Base-by-base conservation (phyloP, 2,797 vertebrate species). In the Martes flavigula region DNA sequence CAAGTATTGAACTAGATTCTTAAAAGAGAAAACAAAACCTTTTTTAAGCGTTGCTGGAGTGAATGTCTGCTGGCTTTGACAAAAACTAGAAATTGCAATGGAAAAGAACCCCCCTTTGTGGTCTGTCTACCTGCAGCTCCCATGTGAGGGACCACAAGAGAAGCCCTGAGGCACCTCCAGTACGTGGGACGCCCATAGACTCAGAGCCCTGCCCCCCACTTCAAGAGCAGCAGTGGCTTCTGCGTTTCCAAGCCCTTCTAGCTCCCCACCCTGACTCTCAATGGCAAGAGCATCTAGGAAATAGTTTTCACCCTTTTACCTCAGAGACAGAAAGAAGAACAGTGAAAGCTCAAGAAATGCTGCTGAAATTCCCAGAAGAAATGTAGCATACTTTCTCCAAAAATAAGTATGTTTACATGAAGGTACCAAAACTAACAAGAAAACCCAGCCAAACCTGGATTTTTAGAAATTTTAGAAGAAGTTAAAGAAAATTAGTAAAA, bases 381-480 rank as follows among this genome's bases (percentile, higher is more conserved):
- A 27, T 15, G 1, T 4, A 54, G 7, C 20, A 46, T 5, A 23
- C 15, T 13, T 66, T 60, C 58, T 92, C 32, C 12, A 64, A 30
- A 92, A 85, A 14, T 25, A 79, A 58, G 20, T 51, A 68, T 23
- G 6, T 82, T 86, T 68, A 15, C 10, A 73, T 14, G 75, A 15
- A 21, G 79, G n/a, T 15, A 35, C 43, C 25, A 81, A 90, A 75
- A 32, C 30, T 27, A 60, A 60, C 18, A 66, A 56, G 38, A 56
- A 38, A 23, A 66, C 43, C 3, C 10, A 89, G 48, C 5, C n/a
- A 58, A 72, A 91, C 40, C 8, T 89, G 62, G 7, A 6, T 68
- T 93, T 79, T 97, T 66, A 15, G 35, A 90, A 90, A 73, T 70
- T 9, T 72, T 86, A 40, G 81, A 75, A 81, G n/a, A 84, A 72